phyloP scores from a whole-genome alignment of 2,888 invertebrate genomes.

The Blera fallax region DNA sequence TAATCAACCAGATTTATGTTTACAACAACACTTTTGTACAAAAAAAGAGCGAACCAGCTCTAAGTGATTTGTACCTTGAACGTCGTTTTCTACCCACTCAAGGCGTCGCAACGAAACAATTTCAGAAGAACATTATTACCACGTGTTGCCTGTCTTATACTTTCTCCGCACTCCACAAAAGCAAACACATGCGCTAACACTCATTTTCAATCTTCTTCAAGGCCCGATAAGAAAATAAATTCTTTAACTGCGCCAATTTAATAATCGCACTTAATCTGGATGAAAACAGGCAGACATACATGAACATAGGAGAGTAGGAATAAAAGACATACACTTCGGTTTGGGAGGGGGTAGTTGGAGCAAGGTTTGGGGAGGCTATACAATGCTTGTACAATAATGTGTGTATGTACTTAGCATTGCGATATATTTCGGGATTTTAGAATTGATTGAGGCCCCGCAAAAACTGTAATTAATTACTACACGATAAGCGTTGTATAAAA shows the following conservation, averaged over 20 bases:
- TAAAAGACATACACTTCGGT: too few species aligned
- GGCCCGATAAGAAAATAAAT: conserved; percentile 44
- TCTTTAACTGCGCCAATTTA: conserved; percentile 45
- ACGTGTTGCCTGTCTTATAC: conserved; percentile 4
- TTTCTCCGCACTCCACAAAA: not conserved
- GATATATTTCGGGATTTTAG: conserved; percentile 22
- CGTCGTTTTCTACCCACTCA: not conserved
- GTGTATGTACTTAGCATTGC: conserved; percentile 5
- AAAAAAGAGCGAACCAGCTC: too few species aligned
- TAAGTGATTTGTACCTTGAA: not conserved
- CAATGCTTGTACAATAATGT: not conserved
- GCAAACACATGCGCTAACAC: not conserved
- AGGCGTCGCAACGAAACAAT: not conserved
- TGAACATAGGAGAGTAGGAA: not conserved
- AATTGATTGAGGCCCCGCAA: conserved; percentile 39
- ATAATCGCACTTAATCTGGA: conserved; percentile 53
- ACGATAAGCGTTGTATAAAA: conserved; percentile 36
- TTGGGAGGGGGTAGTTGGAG: not conserved
- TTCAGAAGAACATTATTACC: conserved; percentile 8
- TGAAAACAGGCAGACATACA: conserved; percentile 17
- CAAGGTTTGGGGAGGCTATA: not conserved
- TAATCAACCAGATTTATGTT: not conserved
- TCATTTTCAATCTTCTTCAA: conserved; percentile 43
- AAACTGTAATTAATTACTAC: conserved; percentile 49
- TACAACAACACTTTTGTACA: not conserved